Evolutionary conservation across 2,888 invertebrate genomes (phyloP).

Genomic region (Synergus japonicus): DNA sequence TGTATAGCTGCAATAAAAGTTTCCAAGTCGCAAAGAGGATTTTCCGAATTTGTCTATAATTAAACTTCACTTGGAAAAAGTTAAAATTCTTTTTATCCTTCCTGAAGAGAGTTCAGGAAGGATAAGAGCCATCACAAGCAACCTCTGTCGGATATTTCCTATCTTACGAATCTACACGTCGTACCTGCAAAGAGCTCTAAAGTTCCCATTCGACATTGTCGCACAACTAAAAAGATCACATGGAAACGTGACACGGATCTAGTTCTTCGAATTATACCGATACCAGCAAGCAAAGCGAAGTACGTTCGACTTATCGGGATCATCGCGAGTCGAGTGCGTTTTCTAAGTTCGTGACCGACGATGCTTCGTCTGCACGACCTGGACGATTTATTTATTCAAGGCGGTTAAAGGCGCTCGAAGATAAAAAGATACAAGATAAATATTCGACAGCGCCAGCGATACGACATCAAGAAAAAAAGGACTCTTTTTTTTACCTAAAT

Average conservation of each 20-base stretch:
- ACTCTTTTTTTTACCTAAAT: not conserved
- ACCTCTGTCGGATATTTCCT: not conserved
- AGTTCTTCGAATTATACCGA: conserved; percentile 15
- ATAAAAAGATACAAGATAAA: conserved; percentile 31
- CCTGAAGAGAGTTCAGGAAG: not conserved
- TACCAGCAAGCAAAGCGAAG: not conserved
- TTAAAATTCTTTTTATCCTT: too few species aligned
- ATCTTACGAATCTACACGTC: not conserved
- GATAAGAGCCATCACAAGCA: not conserved
- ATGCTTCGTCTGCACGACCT: conserved; percentile 13
- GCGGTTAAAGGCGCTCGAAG: conserved; percentile 19
- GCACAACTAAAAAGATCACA: not conserved
- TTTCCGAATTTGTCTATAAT: not conserved
- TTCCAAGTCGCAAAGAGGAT: not conserved
- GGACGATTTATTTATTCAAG: conserved; percentile 38
- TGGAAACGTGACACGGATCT: conserved; percentile 9
- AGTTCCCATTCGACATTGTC: not conserved
- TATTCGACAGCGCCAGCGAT: not conserved
- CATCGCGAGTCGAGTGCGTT: conserved; percentile 46
- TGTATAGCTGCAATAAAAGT: not conserved
- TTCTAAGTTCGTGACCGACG: conserved; percentile 25
- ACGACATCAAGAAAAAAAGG: not conserved
- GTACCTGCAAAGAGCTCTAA: not conserved
- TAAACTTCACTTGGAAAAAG: too few species aligned
- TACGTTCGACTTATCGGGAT: conserved; percentile 49